phyloP scores from a whole-genome alignment of 1,140 invertebrate genomes.

The Brachionus rubens region DNA sequence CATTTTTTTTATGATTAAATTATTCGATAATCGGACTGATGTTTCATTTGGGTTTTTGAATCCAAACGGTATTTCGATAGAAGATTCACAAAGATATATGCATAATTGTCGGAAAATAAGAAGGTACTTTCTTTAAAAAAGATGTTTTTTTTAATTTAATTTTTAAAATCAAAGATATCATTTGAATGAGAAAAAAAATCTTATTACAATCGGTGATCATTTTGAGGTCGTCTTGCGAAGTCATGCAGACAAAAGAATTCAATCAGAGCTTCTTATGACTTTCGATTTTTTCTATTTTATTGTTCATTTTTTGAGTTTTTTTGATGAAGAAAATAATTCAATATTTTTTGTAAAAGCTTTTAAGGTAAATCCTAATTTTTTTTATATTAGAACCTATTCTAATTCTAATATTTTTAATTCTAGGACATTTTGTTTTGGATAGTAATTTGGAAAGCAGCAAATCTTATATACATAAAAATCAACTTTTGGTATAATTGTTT shows the following conservation, averaged over 20 bases:
- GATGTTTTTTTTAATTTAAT: neutral
- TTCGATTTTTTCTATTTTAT: constrained; percentile 26
- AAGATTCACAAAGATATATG: constrained; percentile 11
- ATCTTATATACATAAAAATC: constrained; percentile 7
- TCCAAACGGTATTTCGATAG: too few relatives aligned
- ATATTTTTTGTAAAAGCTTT: constrained; percentile 16
- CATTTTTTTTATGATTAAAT: constrained; percentile 8
- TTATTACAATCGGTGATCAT: constrained; percentile 27
- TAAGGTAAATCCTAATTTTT: constrained; percentile 22
- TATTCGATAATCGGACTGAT: constrained; percentile 12
- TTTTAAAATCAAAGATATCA: constrained; percentile 18
- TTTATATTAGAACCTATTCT: neutral
- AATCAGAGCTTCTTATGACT: constrained; percentile 9
- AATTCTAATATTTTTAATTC: constrained; percentile 10
- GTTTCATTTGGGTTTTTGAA: constrained; percentile 7
- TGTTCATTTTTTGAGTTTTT: constrained; percentile 30
- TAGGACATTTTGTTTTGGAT: constrained; percentile 15
- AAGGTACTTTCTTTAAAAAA: constrained; percentile 7
- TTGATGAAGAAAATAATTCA: constrained; percentile 35
- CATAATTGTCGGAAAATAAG: constrained; percentile 17
- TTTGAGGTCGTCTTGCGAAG: constrained; percentile 2
- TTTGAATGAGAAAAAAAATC: constrained; percentile 16
- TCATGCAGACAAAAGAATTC: constrained; percentile 20
- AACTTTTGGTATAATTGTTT: constrained; percentile 31
- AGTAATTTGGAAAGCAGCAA: constrained; percentile 31